Evolutionary conservation across 2,888 invertebrate species (phyloP).

Genomic region (Laspeyria flexula): DNA sequence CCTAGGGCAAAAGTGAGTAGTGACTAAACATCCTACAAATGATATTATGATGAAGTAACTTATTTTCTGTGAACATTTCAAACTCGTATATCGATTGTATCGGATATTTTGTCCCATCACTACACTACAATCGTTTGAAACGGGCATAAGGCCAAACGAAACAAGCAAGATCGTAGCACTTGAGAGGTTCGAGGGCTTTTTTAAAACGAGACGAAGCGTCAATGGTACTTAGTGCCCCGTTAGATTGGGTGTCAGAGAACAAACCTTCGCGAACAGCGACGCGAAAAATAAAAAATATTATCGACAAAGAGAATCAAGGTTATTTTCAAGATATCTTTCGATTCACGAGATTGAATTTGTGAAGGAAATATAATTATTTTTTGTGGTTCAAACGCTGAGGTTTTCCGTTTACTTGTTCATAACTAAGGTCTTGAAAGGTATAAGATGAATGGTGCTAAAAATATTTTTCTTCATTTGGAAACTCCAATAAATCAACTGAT

Average conservation of each 20-base stretch:
- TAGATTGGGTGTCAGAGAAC: conserved; percentile 28
- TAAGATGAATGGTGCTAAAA: neutral
- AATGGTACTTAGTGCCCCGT: conserved; percentile 56
- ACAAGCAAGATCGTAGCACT: conserved; percentile 51
- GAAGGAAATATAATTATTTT: neutral
- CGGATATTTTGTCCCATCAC: conserved; percentile 20
- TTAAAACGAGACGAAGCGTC: conserved; percentile 49
- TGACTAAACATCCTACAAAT: no score
- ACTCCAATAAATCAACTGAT: no score
- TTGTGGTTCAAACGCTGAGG: neutral
- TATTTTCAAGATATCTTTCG: neutral
- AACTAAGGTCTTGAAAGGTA: neutral
- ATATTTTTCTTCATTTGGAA: no score
- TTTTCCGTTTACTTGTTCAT: neutral
- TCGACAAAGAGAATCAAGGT: neutral
- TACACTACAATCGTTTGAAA: conserved; percentile 32
- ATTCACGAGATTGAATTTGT: no score
- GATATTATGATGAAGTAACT: neutral
- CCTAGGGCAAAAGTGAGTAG: no score
- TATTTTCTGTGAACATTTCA: neutral
- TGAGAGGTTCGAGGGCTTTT: conserved; percentile 43
- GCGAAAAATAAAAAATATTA: conserved; percentile 9
- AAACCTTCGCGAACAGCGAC: conserved; percentile 25
- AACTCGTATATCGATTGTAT: neutral
- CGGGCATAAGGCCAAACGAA: conserved; percentile 39